A percentile compares a stretch with the other conserved stretches of the same genome.
Evolutionary conservation across 2,113 vertebrate genomes (phyloP).

Genomic region (Climacteris rufus): DNA sequence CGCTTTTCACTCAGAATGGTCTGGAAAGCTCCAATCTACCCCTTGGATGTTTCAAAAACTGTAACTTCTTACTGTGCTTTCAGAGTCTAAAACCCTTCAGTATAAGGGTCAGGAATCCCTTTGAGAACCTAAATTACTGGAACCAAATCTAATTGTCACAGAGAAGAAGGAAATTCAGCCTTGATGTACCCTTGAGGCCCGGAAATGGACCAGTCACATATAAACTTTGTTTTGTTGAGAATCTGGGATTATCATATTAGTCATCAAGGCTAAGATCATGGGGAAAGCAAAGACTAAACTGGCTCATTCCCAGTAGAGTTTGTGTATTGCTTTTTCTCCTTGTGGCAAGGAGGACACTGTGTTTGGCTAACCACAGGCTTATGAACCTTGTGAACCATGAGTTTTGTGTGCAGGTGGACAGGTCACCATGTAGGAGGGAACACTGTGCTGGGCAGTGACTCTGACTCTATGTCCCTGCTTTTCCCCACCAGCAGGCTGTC

Average conservation of each 20-base stretch:
- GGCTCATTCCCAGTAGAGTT: not conserved
- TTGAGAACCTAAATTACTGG: not conserved
- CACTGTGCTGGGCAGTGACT: not conserved
- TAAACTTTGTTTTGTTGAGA: not conserved
- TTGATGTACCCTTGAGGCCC: not conserved
- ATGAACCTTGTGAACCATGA: not conserved
- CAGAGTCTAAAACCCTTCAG: not conserved
- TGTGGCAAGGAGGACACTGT: not conserved
- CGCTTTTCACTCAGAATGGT: not conserved
- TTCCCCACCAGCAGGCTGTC: too few relatives aligned
- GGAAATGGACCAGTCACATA: not conserved
- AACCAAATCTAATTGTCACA: not conserved
- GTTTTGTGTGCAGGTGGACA: not conserved
- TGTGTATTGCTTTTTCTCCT: not conserved
- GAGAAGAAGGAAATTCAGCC: not conserved
- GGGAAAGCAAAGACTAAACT: not conserved
- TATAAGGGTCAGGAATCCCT: not conserved
- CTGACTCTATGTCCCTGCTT: fast-evolving
- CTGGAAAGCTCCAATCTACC: not conserved
- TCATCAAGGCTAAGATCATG: not conserved
- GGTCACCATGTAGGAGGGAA: not conserved
- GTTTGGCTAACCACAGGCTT: not conserved
- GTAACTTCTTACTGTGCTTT: not conserved
- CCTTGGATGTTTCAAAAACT: not conserved
- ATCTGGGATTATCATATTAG: not conserved